Evolutionary conservation across 2,888 invertebrate species (phyloP), one percentile per base, ranked within the genome.

Genomic region (Pollenia amentaria): DNA sequence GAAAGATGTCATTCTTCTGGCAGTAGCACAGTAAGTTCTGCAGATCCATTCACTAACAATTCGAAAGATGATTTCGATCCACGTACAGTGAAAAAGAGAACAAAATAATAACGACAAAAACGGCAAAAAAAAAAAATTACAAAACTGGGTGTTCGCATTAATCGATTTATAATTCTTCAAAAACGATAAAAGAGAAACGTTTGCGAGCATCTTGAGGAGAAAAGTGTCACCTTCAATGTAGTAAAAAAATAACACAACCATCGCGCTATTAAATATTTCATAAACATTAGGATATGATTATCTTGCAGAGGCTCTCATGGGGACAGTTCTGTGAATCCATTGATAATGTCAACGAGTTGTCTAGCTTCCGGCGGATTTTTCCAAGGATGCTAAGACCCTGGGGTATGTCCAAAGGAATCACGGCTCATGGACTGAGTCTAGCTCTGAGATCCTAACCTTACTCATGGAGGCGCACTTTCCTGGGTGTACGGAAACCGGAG

Each of bases 91-190:
- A 42, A n/a, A n/a, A n/a, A n/a, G n/a, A n/a, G n/a, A n/a, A n/a
- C n/a, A n/a, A n/a, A n/a, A n/a, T n/a, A n/a, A n/a, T n/a, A 72
- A 72, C 72, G 60, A 75, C 75, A 75, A 75, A 75, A 62, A 14
- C 62, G 29, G 60, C 75, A n/a, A n/a, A n/a, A n/a, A n/a, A 75
- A 75, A 67, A 67, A 67, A 29, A 46, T 65, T 65, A 46, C 44
- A 21, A 65, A 21, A 65, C 65, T 46, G 55, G 55, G 60, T 57
- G 29, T 73, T 57, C 60, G 40, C 60, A 73, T 73, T 12, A 11
- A 60, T 62, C 48, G 62, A 38, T 60, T 62, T 75, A 62, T 62
- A 67, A 67, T 48, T 75, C 75, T 3, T 48, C 38, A 75, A 75
- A 75, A 46, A 62, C 46, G 9, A 75, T 75, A 75, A 75, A 48